Evolutionary conservation across 1,140 invertebrate genomes (phyloP), one percentile per base, ranked within the genome.

Genomic region (Philopotamus ludificatus): DNA sequence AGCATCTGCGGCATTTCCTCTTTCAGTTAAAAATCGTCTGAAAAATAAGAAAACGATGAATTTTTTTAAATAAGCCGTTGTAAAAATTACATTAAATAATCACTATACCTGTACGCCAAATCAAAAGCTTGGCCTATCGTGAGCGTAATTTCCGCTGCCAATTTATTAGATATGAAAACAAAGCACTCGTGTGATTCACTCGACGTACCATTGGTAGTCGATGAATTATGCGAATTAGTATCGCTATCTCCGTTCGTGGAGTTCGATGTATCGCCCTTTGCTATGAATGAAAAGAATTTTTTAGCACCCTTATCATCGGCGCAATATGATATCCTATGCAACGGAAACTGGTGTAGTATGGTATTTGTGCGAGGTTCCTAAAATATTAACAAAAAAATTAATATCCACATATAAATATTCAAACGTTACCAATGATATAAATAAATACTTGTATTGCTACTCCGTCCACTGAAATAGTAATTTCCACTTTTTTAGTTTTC

Each of bases 121-220:
- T 98, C 95, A 79, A 98, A 98, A 0, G 95, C 95, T 77, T 98
- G 95, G 1, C 95, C 95, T 71, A 98, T 97, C 9, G 95, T 98
- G 64, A 98, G 79, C 8, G 95, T 98, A 62, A 98, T 97, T 75
- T 98, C 95, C 71, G 97, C 95, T 4, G 95, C 93, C 73, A 97
- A 81, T 82, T 97, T 97, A 72, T 97, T 95, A 67, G 93, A 96
- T 55, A 96, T 92, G 74, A 98, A 97, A 0, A 98, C 95, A 78
- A 97, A 98, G 75, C 95, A 98, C 72, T 89, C 91, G 74, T 98
- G 95, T 70, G 87, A 87, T 70, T 96, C 93, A 22, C 80, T 77
- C 16, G 67, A 71, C 3, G 66, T 71, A 7, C 62, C 62, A 41
- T 64, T 63, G 25, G 60, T 64, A 18, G 2, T 42, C 12, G 51